Conservation (phyloP, 1,140 invertebrate species). For the Subanguina moxae region DNA sequence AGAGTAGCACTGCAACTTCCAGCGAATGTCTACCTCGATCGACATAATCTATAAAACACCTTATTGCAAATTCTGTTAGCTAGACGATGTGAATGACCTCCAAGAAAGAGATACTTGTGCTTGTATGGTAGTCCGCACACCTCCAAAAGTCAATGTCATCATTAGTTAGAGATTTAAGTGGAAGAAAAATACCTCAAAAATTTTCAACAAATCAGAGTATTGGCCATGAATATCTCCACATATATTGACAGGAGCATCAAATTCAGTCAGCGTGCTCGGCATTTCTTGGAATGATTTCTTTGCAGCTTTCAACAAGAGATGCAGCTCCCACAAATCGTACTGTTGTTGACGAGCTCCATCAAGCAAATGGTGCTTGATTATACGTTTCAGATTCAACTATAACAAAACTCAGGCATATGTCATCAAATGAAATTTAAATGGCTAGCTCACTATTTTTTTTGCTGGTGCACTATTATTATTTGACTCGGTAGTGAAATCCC, state of each 20-base stretch:
- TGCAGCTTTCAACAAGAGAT: conserved; percentile 19
- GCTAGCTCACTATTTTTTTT: too few relatives aligned
- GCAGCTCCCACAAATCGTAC: not conserved
- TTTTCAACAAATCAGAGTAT: conserved; percentile 75
- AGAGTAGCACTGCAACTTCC: conserved; percentile 65
- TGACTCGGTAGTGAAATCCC: too few relatives aligned
- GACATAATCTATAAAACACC: conserved; percentile 13
- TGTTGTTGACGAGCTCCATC: conserved; percentile 4
- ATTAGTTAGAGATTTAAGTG: not conserved
- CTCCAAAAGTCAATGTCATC: not conserved
- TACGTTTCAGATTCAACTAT: not conserved
- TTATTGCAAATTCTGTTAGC: not conserved
- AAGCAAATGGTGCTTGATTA: conserved; percentile 1
- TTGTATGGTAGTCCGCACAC: not conserved
- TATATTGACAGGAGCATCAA: conserved; percentile 94
- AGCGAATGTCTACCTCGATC: conserved; percentile 70
- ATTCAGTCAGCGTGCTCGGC: conserved; percentile 89
- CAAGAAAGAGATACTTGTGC: conserved; percentile 7
- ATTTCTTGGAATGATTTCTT: conserved; percentile 94
- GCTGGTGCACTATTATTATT: too few relatives aligned
- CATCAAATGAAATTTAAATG: too few relatives aligned
- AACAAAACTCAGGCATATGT: not conserved
- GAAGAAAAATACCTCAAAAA: conserved; percentile 38
- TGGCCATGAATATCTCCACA: conserved; percentile 99
- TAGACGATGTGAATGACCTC: not conserved